phyloP scores from a whole-genome alignment of 2,888 invertebrate genomes.

The Trachelus iudaicus region DNA sequence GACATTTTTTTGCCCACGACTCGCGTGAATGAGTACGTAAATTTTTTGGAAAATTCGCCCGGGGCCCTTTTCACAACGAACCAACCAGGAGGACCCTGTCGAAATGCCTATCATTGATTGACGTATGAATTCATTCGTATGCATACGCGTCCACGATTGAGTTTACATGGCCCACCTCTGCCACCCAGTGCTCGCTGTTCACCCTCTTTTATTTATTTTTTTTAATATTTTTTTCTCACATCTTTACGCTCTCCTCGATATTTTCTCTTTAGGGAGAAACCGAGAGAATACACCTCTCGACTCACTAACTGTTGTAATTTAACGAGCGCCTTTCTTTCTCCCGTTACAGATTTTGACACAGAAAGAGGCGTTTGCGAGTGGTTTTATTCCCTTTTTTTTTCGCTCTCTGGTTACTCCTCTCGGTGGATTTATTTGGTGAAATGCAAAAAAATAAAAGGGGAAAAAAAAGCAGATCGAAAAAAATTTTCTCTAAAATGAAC shows the following conservation, averaged over 20 bases:
- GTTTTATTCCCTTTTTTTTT: constrained; percentile 6
- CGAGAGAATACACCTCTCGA: background rate
- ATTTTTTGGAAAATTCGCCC: constrained; percentile 33
- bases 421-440: background rate
- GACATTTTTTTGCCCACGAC: constrained; percentile 6
- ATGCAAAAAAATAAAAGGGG: background rate
- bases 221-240: background rate
- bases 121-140: constrained; percentile 53
- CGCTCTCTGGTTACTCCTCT: background rate
- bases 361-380: constrained; percentile 8
- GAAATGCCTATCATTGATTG: constrained; percentile 38
- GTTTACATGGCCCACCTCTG: constrained; percentile 20
- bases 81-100: too few species aligned
- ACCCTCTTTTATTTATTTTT: constrained; percentile 1
- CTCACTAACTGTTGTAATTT: constrained; percentile 50
- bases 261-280: too few species aligned
- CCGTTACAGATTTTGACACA: constrained; percentile 18
- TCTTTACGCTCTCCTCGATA: constrained; percentile 11
- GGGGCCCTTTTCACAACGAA: background rate
- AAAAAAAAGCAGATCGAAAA: background rate
- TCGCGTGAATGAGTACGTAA: constrained; percentile 43
- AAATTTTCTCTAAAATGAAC: background rate
- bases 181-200: constrained; percentile 15
- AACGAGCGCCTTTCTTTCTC: constrained; percentile 46
- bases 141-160: constrained; percentile 42